A percentile compares a stretch with the other conserved stretches of the same genome.
Conservation (phyloP, 2,113 vertebrate genomes). For the Ivindomyrus marchei region DNA sequence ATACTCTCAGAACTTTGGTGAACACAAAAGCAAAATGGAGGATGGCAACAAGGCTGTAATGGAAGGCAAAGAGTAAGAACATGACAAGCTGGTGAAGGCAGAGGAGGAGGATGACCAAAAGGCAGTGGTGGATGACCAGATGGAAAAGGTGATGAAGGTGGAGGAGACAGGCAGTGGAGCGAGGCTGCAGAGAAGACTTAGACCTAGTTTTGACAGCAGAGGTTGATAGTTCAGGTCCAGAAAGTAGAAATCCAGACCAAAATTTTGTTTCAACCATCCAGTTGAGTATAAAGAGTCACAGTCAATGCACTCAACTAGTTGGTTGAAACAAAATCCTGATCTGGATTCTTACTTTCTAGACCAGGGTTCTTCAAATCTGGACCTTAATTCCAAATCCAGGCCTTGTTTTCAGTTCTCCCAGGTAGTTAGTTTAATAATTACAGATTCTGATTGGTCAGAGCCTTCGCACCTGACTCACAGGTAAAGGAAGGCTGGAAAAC, state of each 20-base stretch:
- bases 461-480: no score
- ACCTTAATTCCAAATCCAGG: no score
- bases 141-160: not conserved
- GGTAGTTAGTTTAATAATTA: no score
- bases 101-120: not conserved
- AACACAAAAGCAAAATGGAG: not conserved
- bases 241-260: not conserved
- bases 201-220: not conserved
- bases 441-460: no score
- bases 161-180: not conserved
- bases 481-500: no score
- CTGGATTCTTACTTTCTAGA: not conserved
- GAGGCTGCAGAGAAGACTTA: not conserved
- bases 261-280: not conserved
- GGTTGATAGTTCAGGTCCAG: not conserved
- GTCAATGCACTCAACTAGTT: not conserved
- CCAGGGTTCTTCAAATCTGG: no score
- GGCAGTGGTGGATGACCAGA: not conserved
- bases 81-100: not conserved
- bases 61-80: not conserved
- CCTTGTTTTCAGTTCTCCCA: no score
- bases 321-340: not conserved
- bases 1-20: not conserved
- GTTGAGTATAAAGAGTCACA: not conserved
- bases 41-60: not conserved